Evolutionary conservation across 2,888 invertebrate species (phyloP).

Genomic region (Microplitis deprimator): DNA sequence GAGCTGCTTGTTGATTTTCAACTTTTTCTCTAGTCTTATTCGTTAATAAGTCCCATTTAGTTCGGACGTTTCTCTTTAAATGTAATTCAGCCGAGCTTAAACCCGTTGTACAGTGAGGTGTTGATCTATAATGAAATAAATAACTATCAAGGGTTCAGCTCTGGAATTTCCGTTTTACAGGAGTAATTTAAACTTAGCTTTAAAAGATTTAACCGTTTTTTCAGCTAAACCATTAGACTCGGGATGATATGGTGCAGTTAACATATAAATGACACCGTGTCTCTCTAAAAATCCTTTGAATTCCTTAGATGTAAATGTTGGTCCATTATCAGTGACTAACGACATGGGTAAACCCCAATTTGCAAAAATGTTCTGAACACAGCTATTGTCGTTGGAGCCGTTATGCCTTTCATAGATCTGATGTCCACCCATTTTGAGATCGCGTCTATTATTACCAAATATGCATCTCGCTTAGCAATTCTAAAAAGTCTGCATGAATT

Average conservation of each 20-base stretch:
- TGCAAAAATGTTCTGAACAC: conserved; percentile 42
- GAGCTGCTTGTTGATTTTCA: conserved; percentile 17
- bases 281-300: conserved; percentile 40
- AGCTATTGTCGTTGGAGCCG: conserved; percentile 40
- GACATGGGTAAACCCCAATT: conserved; percentile 45
- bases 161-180: neutral
- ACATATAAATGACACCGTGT: conserved; percentile 43
- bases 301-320: conserved; percentile 41
- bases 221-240: conserved; percentile 46
- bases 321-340: conserved; percentile 50
- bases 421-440: conserved; percentile 52
- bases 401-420: conserved; percentile 43
- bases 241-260: conserved; percentile 46
- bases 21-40: conserved; percentile 25
- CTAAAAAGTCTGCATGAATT: conserved; percentile 33
- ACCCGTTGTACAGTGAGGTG: conserved; percentile 37
- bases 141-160: conserved; percentile 31
- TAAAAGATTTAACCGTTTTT: conserved; percentile 49
- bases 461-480: conserved; percentile 21
- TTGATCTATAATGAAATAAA: conserved; percentile 38
- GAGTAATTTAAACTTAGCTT: conserved; percentile 43
- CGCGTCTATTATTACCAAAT: conserved; percentile 49
- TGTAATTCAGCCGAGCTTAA: conserved; percentile 39
- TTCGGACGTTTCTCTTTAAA: conserved; percentile 30
- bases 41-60: conserved; percentile 32